A percentile compares a stretch with the other conserved stretches of the same genome.
phyloP scores from a whole-genome alignment of 2,888 invertebrate species.

The Graphium colonna region DNA sequence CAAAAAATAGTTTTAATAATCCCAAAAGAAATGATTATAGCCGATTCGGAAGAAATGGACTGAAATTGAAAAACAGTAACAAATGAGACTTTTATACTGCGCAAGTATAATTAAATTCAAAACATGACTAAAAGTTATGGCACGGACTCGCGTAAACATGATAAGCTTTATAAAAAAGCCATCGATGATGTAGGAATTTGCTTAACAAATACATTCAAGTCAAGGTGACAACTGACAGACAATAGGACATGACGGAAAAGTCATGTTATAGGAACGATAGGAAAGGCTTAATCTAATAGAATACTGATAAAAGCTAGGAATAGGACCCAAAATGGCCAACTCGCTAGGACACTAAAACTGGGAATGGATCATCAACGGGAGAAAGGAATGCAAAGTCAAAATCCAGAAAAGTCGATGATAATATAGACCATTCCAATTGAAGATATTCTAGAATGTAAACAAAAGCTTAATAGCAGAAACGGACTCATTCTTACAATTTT shows the following conservation, averaged over 20 bases:
- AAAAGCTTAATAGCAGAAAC: no score
- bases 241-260: slow-evolving; percentile 5
- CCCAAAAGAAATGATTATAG: not conserved
- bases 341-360: slow-evolving; percentile 28
- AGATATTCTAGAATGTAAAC: no score
- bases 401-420: not conserved
- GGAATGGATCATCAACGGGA: slow-evolving; percentile 41
- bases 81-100: slow-evolving; percentile 8
- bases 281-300: slow-evolving; percentile 64
- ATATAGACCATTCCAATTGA: not conserved
- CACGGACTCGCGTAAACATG: slow-evolving; percentile 38
- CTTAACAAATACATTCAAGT: slow-evolving; percentile 19
- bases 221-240: not conserved
- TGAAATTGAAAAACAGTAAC: not conserved
- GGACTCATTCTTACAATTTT: no score
- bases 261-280: slow-evolving; percentile 62
- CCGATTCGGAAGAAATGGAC: not conserved
- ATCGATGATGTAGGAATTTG: slow-evolving; percentile 22
- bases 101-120: slow-evolving; percentile 30
- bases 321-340: slow-evolving; percentile 51
- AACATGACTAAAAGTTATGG: slow-evolving; percentile 45
- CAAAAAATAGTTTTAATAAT: no score
- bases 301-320: slow-evolving; percentile 72
- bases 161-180: slow-evolving; percentile 12
- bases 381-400: slow-evolving; percentile 43